phyloP scores from a whole-genome alignment of 2,888 invertebrate species.

The Listrodromus nycthemerus region DNA sequence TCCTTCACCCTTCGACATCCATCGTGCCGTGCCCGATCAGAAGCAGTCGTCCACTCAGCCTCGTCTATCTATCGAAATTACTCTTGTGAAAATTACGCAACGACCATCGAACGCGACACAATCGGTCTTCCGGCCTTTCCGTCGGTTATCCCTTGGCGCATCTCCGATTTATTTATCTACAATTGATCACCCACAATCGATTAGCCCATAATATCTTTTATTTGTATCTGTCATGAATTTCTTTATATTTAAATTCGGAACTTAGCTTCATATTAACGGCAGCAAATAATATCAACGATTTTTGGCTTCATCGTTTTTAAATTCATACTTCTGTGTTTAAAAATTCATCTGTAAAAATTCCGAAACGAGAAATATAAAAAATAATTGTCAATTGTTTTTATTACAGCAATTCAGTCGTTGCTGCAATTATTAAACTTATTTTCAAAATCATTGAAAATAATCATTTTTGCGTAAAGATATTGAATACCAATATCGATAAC shows the following conservation, averaged over 20 bases:
- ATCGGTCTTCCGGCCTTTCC: constrained; percentile 64
- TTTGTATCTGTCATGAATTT: background rate
- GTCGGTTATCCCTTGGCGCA: constrained; percentile 60
- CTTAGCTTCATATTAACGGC: too few species aligned
- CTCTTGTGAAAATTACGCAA: constrained; percentile 62
- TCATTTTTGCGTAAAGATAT: too few species aligned
- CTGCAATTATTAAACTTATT: too few species aligned
- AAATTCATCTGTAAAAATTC: background rate
- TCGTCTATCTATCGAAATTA: constrained; percentile 54
- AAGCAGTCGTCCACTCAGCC: constrained; percentile 53
- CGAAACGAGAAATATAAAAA: background rate
- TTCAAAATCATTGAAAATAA: too few species aligned
- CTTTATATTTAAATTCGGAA: background rate
- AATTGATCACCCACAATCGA: constrained; percentile 49
- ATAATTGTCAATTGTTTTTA: background rate
- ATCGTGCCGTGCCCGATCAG: constrained; percentile 61
- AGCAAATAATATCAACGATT: too few species aligned
- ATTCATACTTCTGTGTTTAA: too few species aligned
- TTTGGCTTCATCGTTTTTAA: too few species aligned
- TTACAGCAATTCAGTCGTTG: too few species aligned
- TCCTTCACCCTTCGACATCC: constrained; percentile 73
- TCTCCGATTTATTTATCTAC: constrained; percentile 62
- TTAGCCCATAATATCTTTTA: constrained; percentile 19
- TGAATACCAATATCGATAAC: too few species aligned
- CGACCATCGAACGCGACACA: constrained; percentile 67